These are phyloP conservation scores for Pomacea canaliculata DNA, from an alignment of 2,888 invertebrate genomes.

Conservation along the genomic window DNA sequence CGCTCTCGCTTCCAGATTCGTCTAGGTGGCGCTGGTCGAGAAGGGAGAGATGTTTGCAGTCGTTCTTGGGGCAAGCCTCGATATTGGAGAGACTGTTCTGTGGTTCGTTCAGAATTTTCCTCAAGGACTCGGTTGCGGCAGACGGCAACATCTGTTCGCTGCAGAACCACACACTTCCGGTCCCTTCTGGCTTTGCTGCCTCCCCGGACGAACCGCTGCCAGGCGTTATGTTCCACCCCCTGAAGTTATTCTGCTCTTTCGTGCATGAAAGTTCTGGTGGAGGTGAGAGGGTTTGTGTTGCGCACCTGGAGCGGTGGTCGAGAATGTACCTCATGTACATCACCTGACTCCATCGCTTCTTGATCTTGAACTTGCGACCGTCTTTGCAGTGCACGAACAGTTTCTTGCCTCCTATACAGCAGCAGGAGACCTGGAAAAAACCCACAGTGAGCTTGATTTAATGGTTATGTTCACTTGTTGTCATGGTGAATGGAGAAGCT, in stretches of 20 bases:
- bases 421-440: background rate
- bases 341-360: slow-evolving; percentile 59
- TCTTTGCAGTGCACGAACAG: slow-evolving; percentile 57
- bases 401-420: slow-evolving; percentile 22
- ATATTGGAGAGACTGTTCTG: background rate
- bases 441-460: no score
- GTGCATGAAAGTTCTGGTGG: background rate
- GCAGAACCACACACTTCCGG: slow-evolving; percentile 4
- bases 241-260: no score
- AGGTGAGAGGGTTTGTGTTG: background rate
- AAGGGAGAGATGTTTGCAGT: background rate
- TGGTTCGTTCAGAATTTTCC: background rate
- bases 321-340: slow-evolving; percentile 58
- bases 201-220: background rate
- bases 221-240: background rate
- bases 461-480: no score
- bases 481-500: no score
- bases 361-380: slow-evolving; percentile 46
- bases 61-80: background rate
- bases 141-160: background rate
- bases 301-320: slow-evolving; percentile 26
- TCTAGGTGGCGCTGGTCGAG: background rate
- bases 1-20: slow-evolving; percentile 2
- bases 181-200: background rate
- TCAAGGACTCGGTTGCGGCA: background rate